Evolutionary conservation across 2,888 invertebrate species (phyloP), one percentile per base, ranked within the genome.

Genomic region (Stenchaetothrips biformis): DNA sequence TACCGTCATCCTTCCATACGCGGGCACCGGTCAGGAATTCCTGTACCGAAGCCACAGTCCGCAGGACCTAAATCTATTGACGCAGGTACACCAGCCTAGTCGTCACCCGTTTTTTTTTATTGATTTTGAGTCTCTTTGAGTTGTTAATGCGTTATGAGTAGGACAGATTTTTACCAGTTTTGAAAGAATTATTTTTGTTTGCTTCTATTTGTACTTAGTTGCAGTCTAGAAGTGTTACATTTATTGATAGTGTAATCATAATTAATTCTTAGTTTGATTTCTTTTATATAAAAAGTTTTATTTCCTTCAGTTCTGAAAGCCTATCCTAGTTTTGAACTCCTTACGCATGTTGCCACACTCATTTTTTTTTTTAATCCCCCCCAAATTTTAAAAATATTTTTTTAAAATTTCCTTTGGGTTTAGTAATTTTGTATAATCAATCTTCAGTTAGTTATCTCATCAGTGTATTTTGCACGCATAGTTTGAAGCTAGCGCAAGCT

Each of bases 11-110:
- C 82, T 18, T 81, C 81, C 27, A 80, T 82, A 21, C 67, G 81
- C 13, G 80, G 80, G 83, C 90, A 90, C 85, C 89, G 90, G 83
- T 89, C 89, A 86, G 90, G 90, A 85, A 91, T 91, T 84, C 90
- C 90, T 82, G 89, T 91, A 84, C 87, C 89, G 81, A 81, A 74
- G 11, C 67, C 67, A 21, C 67, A 74, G 9, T 74, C 81, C 48
- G 77, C 80, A 67, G 80, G 79, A 18, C 80, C 81, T 47, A 82
- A 82, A 79, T 82, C 81, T 78, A 81, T 81, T 82, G 79, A 81
- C 81, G 79, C 82, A 77, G 78, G 78, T 82, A 81, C 77, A 79
- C 78, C 53, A 79, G 80, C 79, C 79, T 37, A 59, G 82, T 81
- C 79, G 47, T 62, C 62, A 78, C 25, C 74, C 67, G 37, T 37